These are phyloP conservation scores for Zelleria hepariella DNA, from an alignment of 2,888 invertebrate genomes.

Conservation along the genomic window DNA sequence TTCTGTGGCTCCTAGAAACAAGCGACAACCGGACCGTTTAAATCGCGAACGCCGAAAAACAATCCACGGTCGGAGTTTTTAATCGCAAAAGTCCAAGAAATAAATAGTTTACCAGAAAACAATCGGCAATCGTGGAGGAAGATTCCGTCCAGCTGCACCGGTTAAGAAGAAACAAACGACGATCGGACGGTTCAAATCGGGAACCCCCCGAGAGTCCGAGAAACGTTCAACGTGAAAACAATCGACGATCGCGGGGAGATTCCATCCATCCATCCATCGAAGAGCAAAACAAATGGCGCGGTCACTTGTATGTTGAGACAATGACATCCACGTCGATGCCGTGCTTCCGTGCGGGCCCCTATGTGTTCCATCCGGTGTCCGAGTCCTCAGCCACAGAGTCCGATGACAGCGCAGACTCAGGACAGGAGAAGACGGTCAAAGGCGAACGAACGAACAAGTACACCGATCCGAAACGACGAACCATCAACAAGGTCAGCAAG, in stretches of 20 bases:
- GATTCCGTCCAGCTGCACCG: too few species aligned
- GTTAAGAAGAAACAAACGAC: too few species aligned
- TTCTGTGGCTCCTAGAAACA: not conserved
- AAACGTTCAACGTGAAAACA: too few species aligned
- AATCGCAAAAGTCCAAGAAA: too few species aligned
- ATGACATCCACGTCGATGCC: slow-evolving; percentile 17
- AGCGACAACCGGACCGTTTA: not conserved
- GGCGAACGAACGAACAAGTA: slow-evolving; percentile 32
- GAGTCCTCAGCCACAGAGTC: slow-evolving; percentile 63
- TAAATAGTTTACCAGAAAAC: too few species aligned
- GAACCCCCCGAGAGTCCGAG: too few species aligned
- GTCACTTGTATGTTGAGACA: not conserved
- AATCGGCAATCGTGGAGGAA: too few species aligned
- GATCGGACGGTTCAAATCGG: too few species aligned
- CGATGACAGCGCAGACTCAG: slow-evolving; percentile 55
- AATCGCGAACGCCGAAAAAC: not conserved
- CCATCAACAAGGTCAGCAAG: slow-evolving; percentile 65
- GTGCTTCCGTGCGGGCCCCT: slow-evolving; percentile 51
- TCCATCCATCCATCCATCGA: too few species aligned
- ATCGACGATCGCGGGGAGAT: too few species aligned
- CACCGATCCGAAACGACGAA: slow-evolving; percentile 60
- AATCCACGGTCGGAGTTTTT: too few species aligned
- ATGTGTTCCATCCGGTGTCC: slow-evolving; percentile 59
- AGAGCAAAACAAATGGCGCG: not conserved
- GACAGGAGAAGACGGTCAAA: slow-evolving; percentile 44